Evolutionary conservation across 53 echinoderm and acorn worm genomes (phyloP), one percentile per base, ranked within the genome.

Genomic region (Astropecten irregularis): DNA sequence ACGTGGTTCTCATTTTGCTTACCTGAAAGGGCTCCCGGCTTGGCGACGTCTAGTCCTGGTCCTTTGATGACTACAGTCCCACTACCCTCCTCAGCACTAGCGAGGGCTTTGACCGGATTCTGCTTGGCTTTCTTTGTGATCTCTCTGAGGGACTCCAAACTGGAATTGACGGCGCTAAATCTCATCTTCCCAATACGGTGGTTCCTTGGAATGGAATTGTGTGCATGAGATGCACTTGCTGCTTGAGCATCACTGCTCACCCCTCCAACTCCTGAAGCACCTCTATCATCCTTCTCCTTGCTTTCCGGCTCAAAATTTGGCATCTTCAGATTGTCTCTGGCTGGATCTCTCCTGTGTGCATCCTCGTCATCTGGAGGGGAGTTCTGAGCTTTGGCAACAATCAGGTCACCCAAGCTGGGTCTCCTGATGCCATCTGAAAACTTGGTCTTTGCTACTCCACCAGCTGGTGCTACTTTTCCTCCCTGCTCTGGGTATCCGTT

Each of bases 331-430:
- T 36, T 25, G 15, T 28, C 11, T 37, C 40, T 68, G 29, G 66
- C 83, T 68, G 50, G 10, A 32, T 30, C 23, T 31, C 16, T 9
- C 30, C 49, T 36, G 15, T 37, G 38, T 21, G 42, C 28, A 11
- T 35, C 37, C 5, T 84, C 25, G 38, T 55, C 86, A 26, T 52
- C 81, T 44, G 65, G 70, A 23, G 84, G 81, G 14, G 88, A 85
- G 14, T 69, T 69, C 65, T 85, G 73, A 2, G 92, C 82, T 48
- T 81, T 67, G 15, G 73, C 88, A 9, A 92, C 92, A 51, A 92
- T 92, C 49, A 92, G 73, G 36, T 89, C 92, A 22, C 92, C 92
- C 18, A 92, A 76, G 51, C 92, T 92, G 1, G 92, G 71, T 46
- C 85, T 82, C 65, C 92, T 81, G 49, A 74, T 31, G 28, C 61